Percentiles rank a stretch among this genome's conserved stretches.
Evolutionary conservation across 2,888 invertebrate genomes (phyloP).

Genomic region (Drosophila paramelanica): DNA sequence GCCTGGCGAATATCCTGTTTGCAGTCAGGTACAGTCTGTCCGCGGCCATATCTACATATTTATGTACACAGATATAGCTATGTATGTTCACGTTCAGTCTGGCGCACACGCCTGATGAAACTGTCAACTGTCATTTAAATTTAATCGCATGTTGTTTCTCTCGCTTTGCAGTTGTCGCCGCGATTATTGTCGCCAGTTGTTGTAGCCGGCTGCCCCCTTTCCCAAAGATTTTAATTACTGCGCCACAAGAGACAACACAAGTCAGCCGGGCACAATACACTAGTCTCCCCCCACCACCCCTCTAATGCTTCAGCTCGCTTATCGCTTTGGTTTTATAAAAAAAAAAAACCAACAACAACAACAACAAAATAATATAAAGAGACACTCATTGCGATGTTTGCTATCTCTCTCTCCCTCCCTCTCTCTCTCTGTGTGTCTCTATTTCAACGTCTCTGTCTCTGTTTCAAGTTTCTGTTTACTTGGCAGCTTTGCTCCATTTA

Average conservation of each 20-base stretch:
- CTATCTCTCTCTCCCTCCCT: not conserved
- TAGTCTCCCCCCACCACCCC: conserved; percentile 1
- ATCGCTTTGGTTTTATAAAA: conserved; percentile 68
- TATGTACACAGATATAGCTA: conserved; percentile 5
- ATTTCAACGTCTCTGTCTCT: conserved; percentile 7
- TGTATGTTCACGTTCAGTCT: conserved; percentile 48
- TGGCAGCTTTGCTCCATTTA: conserved; percentile 75
- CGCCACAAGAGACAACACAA: conserved; percentile 66
- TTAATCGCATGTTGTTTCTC: conserved; percentile 72
- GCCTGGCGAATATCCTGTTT: conserved; percentile 61
- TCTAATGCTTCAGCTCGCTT: conserved; percentile 49
- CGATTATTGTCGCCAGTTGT: conserved; percentile 72
- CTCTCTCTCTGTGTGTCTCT: not conserved
- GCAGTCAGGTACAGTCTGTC: conserved; percentile 1
- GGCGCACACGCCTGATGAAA: conserved; percentile 64
- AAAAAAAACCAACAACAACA: not conserved
- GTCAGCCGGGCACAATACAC: conserved; percentile 26
- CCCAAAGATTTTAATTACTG: conserved; percentile 65
- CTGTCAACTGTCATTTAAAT: conserved; percentile 80
- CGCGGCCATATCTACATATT: conserved; percentile 9
- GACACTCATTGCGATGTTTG: conserved; percentile 64
- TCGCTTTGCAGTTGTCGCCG: conserved; percentile 61
- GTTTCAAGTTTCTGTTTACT: conserved; percentile 27
- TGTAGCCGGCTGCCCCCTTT: conserved; percentile 1
- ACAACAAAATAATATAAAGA: conserved; percentile 50